Conservation (phyloP, 2,888 invertebrate species). For the Galerucella pusilla region DNA sequence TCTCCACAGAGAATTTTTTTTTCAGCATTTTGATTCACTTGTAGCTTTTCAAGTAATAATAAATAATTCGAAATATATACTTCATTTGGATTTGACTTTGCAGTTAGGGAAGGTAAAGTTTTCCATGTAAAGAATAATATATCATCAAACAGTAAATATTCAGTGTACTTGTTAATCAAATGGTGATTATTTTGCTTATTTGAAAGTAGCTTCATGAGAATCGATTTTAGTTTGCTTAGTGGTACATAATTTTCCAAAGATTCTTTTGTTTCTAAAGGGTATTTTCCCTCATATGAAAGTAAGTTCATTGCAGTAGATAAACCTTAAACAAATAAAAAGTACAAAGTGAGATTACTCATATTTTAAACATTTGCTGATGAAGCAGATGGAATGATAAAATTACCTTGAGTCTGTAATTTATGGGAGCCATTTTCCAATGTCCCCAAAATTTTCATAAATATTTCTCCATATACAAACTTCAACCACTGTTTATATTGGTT, state of each 20-base stretch:
- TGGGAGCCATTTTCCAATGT: slow-evolving; percentile 66
- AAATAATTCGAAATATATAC: slow-evolving; percentile 62
- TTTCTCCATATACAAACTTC: slow-evolving; percentile 75
- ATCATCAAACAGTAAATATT: slow-evolving; percentile 80
- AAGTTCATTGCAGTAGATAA: slow-evolving; percentile 80
- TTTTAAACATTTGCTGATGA: background rate
- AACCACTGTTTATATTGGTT: slow-evolving; percentile 77
- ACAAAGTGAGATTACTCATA: background rate
- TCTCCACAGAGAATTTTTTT: slow-evolving; percentile 55
- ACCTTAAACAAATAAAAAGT: slow-evolving; percentile 61
- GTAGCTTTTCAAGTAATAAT: slow-evolving; percentile 59
- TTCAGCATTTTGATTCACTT: slow-evolving; percentile 56
- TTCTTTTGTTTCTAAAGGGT: slow-evolving; percentile 70
- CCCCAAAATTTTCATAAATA: slow-evolving; percentile 70
- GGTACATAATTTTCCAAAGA: slow-evolving; percentile 74
- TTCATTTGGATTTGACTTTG: slow-evolving; percentile 67
- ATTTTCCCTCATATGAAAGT: slow-evolving; percentile 77
- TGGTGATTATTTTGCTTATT: slow-evolving; percentile 71
- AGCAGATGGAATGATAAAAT: slow-evolving; percentile 22
- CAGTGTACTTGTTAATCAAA: slow-evolving; percentile 77
- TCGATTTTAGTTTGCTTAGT: slow-evolving; percentile 72
- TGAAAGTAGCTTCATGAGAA: slow-evolving; percentile 75
- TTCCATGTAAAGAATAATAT: slow-evolving; percentile 79
- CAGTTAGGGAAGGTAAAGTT: slow-evolving; percentile 69
- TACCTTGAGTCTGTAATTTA: slow-evolving; percentile 63